Evolutionary conservation across 2,113 vertebrate genomes (phyloP), one percentile per base, ranked within the genome.

Genomic region (Corythoichthys haematopterus): DNA sequence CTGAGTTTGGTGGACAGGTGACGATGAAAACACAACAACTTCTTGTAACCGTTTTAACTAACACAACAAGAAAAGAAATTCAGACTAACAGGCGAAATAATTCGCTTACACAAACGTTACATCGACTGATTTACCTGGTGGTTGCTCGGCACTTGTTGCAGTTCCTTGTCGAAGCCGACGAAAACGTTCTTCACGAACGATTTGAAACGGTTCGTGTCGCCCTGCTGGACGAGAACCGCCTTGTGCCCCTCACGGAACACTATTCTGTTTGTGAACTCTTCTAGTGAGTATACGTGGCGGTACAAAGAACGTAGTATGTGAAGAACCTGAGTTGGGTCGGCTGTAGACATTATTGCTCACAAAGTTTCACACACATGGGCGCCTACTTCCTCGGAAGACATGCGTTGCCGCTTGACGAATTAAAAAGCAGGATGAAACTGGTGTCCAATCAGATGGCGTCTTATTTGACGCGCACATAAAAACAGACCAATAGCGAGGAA

Each of bases 141-240:
- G 52, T 74, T 74, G 80, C 88, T 89, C 0, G 85, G 82, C 4
- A 84, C 65, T 6, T 89, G 80, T 14, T 77, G 79, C 1, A 88
- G 63, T 10, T 80, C 75, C 66, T 80, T 80, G 70, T 89, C 84
- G 16, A 61, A 72, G 33, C 90, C 92, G 0, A 93, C 82, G 15
- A 77, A 72, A 53, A 91, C 45, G 1, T 70, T 68, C 28, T 67
- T 55, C 6, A 83, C 65, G 38, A 90, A 90, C 0, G 69, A 8
- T 13, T 63, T 78, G 53, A 88, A 86, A 2, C 78, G 72, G 16
- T 6, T 36, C 1, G 82, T 55, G 69, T 93, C 91, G 0, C 70
- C 38, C 20, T 80, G 56, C n/a, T 88, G 71, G 0, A 84, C 15
- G 1, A 91, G 61, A 11, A 16, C 33, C 0, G 78, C 69, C 62